Conservation (phyloP, 1,140 invertebrate species). For the Drosophila burlai region DNA sequence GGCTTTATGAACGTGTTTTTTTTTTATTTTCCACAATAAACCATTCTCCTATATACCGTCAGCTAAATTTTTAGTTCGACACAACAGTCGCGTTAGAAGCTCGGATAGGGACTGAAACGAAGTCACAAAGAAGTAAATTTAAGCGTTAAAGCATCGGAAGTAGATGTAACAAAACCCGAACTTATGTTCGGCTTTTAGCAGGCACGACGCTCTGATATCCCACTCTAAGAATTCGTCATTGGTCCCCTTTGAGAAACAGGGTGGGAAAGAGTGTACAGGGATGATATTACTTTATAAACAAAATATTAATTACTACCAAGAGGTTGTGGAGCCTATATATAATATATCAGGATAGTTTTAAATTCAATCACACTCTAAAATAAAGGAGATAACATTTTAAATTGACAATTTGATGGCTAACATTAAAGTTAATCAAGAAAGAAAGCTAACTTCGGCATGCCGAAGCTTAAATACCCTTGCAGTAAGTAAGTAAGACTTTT, state of each 20-base stretch:
- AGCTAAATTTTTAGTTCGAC: not conserved
- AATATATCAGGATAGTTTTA: no score
- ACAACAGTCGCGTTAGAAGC: slow-evolving; percentile 15
- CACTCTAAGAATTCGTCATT: slow-evolving; percentile 9
- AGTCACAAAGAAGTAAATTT: not conserved
- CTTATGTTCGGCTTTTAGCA: not conserved
- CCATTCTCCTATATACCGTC: not conserved
- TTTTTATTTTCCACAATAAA: not conserved
- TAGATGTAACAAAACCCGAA: slow-evolving; percentile 7
- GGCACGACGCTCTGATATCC: slow-evolving; percentile 6
- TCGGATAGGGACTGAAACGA: slow-evolving; percentile 24
- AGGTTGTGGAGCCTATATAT: no score
- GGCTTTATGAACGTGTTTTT: not conserved
- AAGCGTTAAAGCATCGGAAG: slow-evolving; percentile 5
- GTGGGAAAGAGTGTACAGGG: slow-evolving; percentile 17
- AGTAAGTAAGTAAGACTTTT: no score
- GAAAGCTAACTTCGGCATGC: no score
- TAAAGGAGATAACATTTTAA: no score
- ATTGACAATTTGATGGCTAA: no score
- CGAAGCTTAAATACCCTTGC: no score
- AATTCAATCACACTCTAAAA: no score
- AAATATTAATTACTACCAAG: not conserved
- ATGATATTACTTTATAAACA: slow-evolving; percentile 12
- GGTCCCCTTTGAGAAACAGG: slow-evolving; percentile 9
- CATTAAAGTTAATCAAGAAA: no score